Conservation (phyloP, 2,797 vertebrate species). For the Antennarius maculatus region DNA sequence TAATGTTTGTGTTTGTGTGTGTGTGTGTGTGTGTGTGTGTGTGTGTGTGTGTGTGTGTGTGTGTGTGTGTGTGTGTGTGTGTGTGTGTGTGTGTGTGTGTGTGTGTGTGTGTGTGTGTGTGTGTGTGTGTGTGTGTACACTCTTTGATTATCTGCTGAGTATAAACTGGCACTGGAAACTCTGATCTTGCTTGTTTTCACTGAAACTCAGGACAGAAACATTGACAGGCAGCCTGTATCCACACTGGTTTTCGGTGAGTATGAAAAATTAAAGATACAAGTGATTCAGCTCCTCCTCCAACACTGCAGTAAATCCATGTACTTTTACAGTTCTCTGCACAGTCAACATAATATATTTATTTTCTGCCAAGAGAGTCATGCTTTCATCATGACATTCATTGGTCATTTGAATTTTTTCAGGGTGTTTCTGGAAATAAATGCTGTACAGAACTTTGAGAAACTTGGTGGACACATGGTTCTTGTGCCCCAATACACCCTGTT, state of each 20-base stretch:
- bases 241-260: constrained; percentile 47
- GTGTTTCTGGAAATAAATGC: too few species aligned
- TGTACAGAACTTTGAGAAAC: too few species aligned
- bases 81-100: too few species aligned
- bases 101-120: background rate
- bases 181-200: constrained; percentile 34
- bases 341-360: background rate
- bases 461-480: too few species aligned
- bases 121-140: constrained; percentile 14
- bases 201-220: constrained; percentile 32
- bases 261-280: constrained; percentile 61
- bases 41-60: too few species aligned
- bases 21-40: too few species aligned
- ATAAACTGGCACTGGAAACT: constrained; percentile 32
- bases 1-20: constrained; percentile 1
- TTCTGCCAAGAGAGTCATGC: too few species aligned
- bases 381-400: too few species aligned
- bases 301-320: constrained; percentile 25
- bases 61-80: too few species aligned
- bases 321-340: constrained; percentile 26
- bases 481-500: too few species aligned
- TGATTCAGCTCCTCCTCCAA: constrained; percentile 51
- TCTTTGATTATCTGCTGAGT: constrained; percentile 33
- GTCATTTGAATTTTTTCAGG: too few species aligned
- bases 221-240: constrained; percentile 40